Base-by-base conservation (phyloP, 2,113 vertebrate genomes). In the Colistium nudipinnis region DNA sequence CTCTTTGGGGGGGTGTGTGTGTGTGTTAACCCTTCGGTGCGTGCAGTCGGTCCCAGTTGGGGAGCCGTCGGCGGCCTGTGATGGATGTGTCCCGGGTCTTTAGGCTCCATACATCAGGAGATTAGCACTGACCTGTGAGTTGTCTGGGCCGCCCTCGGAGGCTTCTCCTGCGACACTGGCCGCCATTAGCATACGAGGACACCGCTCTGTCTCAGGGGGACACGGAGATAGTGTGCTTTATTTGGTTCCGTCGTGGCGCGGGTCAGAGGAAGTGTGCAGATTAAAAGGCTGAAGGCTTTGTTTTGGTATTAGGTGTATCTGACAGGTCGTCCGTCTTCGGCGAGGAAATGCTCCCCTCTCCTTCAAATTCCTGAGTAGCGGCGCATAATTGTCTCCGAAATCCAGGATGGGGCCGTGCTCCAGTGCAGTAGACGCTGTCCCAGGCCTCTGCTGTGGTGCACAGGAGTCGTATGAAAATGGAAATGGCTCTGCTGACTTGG, bases 41-140 rank as follows among this genome's bases (percentile, higher is more conserved):
- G 78, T 71, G 67, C 65, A 25, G 75, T 76, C 84, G 57, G 59
- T 61, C 89, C 67, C 87, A 49, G 88, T 81, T 66, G 86, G 89
- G 86, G 81, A 80, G 81, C 84, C 62, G 78, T 83, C 76, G 78
- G 72, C 61, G 24, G 74, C n/a, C 25, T 43, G 70, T 93, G 92
- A 93, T 93, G 91, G 89, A 93, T 93, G 85, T 70, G 82, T 66
- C 82, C 67, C 35, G 73, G 85, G 91, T 93, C 88, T 85, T 82
- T 83, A 69, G 82, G 84, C 87, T 77, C 76, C 87, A 91, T 91
- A 84, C 87, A 92, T 93, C 88, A 93, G 86, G 65, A 92, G 92
- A 93, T 92, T 92, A 93, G 88, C 88, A 78, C 77, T 92, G 91
- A 91, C 90, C 91, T 89, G 90, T 55, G 77, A 87, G 89, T 65